Evolutionary conservation across 1,140 invertebrate genomes (phyloP).

Genomic region (Pseudoatta argentina): DNA sequence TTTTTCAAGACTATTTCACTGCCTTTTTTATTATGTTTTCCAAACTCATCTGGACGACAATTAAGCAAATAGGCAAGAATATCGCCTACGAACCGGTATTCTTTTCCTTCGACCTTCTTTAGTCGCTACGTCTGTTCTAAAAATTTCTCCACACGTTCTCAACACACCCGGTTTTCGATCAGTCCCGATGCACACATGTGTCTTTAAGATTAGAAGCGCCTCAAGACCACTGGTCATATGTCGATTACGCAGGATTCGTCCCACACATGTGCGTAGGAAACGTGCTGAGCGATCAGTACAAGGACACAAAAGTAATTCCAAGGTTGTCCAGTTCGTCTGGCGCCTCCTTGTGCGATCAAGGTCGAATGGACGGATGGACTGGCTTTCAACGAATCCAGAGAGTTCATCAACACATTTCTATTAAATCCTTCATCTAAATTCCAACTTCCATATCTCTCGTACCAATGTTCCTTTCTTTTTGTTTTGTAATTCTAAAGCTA

Average conservation of each 20-base stretch:
- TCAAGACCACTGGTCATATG: not conserved
- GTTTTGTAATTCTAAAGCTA: not conserved
- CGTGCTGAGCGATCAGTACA: conserved; percentile 3
- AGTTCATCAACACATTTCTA: not conserved
- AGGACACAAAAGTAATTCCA: conserved; percentile 72
- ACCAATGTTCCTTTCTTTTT: not conserved
- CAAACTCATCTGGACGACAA: not conserved
- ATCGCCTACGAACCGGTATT: not conserved
- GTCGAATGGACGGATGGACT: not conserved
- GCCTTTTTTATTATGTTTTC: too few species aligned
- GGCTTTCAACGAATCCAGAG: not conserved
- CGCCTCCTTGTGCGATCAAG: conserved; percentile 47
- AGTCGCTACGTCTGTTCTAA: not conserved
- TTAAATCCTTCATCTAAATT: not conserved
- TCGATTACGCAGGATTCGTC: conserved; percentile 19
- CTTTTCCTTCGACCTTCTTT: not conserved
- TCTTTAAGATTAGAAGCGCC: not conserved
- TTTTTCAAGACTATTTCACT: not conserved
- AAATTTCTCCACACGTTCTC: not conserved
- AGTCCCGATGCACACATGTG: not conserved
- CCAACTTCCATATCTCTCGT: not conserved
- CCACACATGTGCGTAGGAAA: not conserved
- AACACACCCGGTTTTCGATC: conserved; percentile 23
- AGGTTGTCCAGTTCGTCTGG: conserved; percentile 68
- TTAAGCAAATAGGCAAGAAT: conserved; percentile 3